phyloP scores from a whole-genome alignment of 1,140 invertebrate species.

The Zaprionus nigranus region DNA sequence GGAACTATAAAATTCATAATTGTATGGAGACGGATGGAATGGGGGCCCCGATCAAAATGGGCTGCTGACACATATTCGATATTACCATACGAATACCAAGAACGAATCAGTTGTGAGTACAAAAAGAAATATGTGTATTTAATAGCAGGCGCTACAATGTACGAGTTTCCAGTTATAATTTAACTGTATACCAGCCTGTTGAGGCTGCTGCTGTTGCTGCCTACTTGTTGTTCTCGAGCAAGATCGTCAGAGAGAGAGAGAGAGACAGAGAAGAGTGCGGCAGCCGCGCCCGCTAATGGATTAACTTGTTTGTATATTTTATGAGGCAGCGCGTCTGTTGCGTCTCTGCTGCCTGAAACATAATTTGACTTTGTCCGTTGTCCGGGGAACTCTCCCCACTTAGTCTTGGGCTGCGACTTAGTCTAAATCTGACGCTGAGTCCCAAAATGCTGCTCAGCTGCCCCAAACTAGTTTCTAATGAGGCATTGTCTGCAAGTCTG shows the following conservation, averaged over 20 bases:
- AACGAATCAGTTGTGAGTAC: conserved; percentile 57
- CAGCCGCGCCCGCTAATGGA: conserved; percentile 67
- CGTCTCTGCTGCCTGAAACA: conserved; percentile 32
- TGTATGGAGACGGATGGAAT: background rate
- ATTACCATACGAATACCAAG: conserved; percentile 66
- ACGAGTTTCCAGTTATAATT: conserved; percentile 69
- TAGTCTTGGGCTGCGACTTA: conserved; percentile 36
- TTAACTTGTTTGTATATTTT: conserved; percentile 78
- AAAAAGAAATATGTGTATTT: conserved; percentile 70
- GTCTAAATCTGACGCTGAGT: conserved; percentile 17
- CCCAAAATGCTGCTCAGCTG: conserved; percentile 25
- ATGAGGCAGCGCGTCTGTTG: conserved; percentile 48
- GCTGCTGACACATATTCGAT: conserved; percentile 67
- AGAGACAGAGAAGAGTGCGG: background rate
- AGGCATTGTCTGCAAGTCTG: conserved; percentile 67
- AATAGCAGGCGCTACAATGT: conserved; percentile 59
- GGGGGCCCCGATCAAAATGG: conserved; percentile 19
- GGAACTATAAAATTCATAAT: conserved; percentile 41
- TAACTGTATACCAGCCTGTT: conserved; percentile 39
- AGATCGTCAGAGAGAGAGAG: conserved; percentile 12
- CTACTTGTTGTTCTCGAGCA: conserved; percentile 4
- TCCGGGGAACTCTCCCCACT: conserved; percentile 47
- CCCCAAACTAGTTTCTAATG: conserved; percentile 71
- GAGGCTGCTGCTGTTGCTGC: background rate
- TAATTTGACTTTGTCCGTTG: conserved; percentile 54